Evolutionary conservation across 2,113 vertebrate species (phyloP), one percentile per base, ranked within the genome.

Genomic region (Poicephalus meyeri): DNA sequence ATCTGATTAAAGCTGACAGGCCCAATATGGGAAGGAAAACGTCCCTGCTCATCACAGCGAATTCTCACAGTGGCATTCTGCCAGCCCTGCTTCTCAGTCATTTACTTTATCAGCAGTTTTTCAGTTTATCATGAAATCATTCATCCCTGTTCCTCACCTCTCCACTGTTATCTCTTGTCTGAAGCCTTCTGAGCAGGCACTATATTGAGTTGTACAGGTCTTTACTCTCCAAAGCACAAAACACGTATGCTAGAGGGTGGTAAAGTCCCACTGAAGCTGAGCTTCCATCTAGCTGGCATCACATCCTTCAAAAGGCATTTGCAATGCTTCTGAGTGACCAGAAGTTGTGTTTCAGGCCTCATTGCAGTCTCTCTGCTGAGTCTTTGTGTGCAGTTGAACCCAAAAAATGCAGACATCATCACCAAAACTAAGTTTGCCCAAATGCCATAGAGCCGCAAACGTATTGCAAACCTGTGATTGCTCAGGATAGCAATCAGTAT

Each of bases 1-100:
- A 91, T 76, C 73, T 94, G 91, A 93, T 94, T 53, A 46, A 74
- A 77, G 70, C 66, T 96, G 96, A 92, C 93, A 87, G 92, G 65
- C 55, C 82, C 91, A 81, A 26, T 72, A 61, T 79, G 88, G 90
- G 49, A 35, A 71, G 69, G 88, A 46, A 50, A 85, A 79, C 10
- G 0, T 86, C 86, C 82, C 92, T 74, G 80, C 90, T 86, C 65
- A n/a, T 96, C 92, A 33, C 92, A 64, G 91, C 8, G 10, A 65
- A 44, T 47, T 52, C 95, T 91, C 1, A 1, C 65, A 3, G 77
- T 73, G 93, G 88, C 96, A n/a, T 47, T 86, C 70, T 84, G 92
- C 95, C 93, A 96, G 89, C 56, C 70, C 1, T 0, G 46, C 11
- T 1, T 72, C 91, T 88, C 89, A 65, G 17, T 72, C 77, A 46